Evolutionary conservation across 2,888 invertebrate genomes (phyloP).

Genomic region (Sphecodes monilicornis): DNA sequence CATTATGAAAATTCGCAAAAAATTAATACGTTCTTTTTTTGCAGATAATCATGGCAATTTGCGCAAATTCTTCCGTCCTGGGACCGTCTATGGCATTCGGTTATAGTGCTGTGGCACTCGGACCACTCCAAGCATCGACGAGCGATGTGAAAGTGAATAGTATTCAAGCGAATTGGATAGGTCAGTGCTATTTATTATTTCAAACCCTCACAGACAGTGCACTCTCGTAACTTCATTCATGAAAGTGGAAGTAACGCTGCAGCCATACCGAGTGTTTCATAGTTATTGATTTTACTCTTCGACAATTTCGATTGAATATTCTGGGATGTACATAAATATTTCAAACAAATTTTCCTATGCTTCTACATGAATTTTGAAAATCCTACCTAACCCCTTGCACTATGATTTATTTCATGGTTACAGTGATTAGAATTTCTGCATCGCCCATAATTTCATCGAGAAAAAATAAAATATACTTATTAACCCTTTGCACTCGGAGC

Average conservation of each 20-base stretch:
- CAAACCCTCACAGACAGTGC: not conserved
- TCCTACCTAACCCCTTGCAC: no score
- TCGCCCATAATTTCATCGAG: no score
- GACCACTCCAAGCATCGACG: conserved; percentile 79
- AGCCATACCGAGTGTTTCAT: not conserved
- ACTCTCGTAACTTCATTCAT: not conserved
- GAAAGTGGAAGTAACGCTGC: not conserved
- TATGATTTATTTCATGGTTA: no score
- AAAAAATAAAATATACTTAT: no score
- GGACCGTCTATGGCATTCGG: conserved; percentile 87
- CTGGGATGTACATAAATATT: no score
- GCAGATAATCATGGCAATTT: conserved; percentile 85
- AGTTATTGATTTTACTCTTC: no score
- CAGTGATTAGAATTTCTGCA: no score
- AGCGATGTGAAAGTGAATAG: conserved; percentile 80
- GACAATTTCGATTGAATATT: no score
- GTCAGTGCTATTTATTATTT: conserved; percentile 79
- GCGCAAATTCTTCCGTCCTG: conserved; percentile 85
- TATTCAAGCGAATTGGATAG: conserved; percentile 86
- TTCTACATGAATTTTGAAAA: no score
- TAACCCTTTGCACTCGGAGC: no score
- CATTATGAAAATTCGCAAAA: not conserved
- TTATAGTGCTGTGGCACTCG: conserved; percentile 86
- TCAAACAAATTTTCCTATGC: no score
- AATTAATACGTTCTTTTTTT: conserved; percentile 1